Conservation (phyloP, 2,888 invertebrate genomes). For the Pherbina coryleti region DNA sequence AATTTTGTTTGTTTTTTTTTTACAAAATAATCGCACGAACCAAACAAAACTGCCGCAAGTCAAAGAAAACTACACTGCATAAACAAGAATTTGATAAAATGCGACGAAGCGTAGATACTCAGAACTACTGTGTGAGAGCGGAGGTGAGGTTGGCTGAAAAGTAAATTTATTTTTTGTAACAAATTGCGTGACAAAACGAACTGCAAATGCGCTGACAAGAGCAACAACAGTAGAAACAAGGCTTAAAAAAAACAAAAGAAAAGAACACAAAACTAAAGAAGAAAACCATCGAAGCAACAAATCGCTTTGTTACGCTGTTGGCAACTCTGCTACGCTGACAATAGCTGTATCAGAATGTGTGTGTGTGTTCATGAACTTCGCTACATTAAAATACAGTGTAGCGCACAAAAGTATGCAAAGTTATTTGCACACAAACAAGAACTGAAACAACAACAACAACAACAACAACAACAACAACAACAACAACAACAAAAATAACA, state of each 20-base stretch:
- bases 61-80: neutral
- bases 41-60: neutral
- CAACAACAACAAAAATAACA: conserved; percentile 17
- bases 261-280: neutral
- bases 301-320: conserved; percentile 31
- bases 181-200: conserved; percentile 60
- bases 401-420: conserved; percentile 27
- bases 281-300: conserved; percentile 40
- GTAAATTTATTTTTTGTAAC: conserved; percentile 55
- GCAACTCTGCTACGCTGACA: conserved; percentile 2
- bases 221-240: conserved; percentile 25
- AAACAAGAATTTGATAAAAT: neutral
- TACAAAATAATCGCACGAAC: too few species aligned
- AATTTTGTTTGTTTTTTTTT: neutral
- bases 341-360: neutral
- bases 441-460: neutral
- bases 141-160: neutral
- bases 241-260: neutral
- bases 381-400: conserved; percentile 12
- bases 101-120: neutral
- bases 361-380: conserved; percentile 19
- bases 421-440: conserved; percentile 16
- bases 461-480: conserved; percentile 10
- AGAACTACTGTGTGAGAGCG: neutral
- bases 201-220: conserved; percentile 49